phyloP scores from a whole-genome alignment of 92 coral and sea anemone species.

The Zoanthus sociatus region DNA sequence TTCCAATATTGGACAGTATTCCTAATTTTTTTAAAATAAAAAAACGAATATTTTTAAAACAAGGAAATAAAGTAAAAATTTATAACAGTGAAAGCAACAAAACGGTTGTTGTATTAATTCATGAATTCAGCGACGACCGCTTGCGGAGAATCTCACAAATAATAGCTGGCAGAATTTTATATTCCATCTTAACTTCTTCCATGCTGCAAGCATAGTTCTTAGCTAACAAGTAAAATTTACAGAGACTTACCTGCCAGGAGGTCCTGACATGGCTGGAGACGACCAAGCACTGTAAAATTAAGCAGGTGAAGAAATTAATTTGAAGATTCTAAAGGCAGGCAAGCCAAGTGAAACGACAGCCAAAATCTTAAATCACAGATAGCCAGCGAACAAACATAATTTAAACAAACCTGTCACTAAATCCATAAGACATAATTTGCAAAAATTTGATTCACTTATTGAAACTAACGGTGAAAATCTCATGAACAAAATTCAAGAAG shows the following conservation, averaged over 20 bases:
- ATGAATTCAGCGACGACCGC: constrained; percentile 16
- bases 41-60: background rate
- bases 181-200: background rate
- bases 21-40: background rate
- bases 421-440: constrained; percentile 35
- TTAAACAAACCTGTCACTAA: constrained; percentile 39
- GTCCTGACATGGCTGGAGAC: constrained; percentile 36
- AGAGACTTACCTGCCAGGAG: constrained; percentile 43
- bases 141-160: background rate
- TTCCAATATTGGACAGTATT: no score
- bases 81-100: background rate
- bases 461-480: background rate
- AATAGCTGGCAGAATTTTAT: background rate
- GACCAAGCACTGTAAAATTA: constrained; percentile 35
- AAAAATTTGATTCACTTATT: background rate
- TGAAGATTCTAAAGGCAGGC: background rate
- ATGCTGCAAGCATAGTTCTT: background rate
- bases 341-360: constrained; percentile 7
- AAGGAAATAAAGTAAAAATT: no score
- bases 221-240: background rate
- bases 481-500: background rate
- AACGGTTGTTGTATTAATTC: background rate
- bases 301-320: constrained; percentile 39
- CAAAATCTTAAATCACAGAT: constrained; percentile 5
- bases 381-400: background rate